phyloP scores from a whole-genome alignment of 2,888 invertebrate species.

The Ochropleura plecta region DNA sequence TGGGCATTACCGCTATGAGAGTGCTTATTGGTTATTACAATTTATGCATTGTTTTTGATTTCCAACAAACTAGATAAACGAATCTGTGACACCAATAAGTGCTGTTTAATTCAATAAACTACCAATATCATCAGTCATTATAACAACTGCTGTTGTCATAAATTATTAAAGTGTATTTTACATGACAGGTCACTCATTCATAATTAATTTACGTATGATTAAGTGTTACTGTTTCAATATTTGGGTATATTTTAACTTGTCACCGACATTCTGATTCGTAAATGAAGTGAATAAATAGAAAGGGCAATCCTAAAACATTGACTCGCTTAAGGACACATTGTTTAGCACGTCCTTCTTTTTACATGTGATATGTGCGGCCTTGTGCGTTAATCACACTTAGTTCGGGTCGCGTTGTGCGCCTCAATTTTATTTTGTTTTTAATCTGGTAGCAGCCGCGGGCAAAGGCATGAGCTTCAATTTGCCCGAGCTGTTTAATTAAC shows the following conservation, averaged over 20 bases:
- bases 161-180: constrained; percentile 45
- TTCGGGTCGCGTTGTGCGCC: constrained; percentile 73
- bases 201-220: constrained; percentile 42
- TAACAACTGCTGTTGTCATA: constrained; percentile 13
- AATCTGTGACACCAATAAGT: constrained; percentile 18
- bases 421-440: constrained; percentile 88
- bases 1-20: constrained; percentile 46
- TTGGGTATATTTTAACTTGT: constrained; percentile 9
- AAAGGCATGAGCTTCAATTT: constrained; percentile 85
- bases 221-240: constrained; percentile 35
- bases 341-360: constrained; percentile 14
- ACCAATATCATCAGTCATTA: constrained; percentile 36
- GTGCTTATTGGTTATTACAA: constrained; percentile 13
- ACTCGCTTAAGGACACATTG: not conserved
- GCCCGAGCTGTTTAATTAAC: constrained; percentile 88
- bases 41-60: constrained; percentile 12
- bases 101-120: constrained; percentile 38
- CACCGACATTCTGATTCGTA: not conserved
- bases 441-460: constrained; percentile 81
- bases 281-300: not conserved
- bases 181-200: constrained; percentile 34
- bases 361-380: constrained; percentile 53
- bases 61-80: constrained; percentile 9
- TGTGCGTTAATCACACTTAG: constrained; percentile 71
- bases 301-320: not conserved